Evolutionary conservation across 2,797 vertebrate genomes (phyloP), one percentile per base, ranked within the genome.

Genomic region (Myotis myotis): DNA sequence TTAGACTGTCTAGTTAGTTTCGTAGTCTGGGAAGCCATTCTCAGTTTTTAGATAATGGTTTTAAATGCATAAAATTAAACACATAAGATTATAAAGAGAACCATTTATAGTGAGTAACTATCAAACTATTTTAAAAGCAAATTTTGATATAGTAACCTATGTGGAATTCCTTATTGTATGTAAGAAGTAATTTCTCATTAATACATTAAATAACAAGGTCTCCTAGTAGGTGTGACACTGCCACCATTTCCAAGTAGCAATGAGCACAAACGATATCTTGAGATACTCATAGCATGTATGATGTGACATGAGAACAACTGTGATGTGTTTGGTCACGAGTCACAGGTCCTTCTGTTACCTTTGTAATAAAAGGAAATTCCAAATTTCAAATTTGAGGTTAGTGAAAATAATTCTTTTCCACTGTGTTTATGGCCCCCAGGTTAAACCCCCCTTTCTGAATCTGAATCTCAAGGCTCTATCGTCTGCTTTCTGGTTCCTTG

Each of bases 51-150:
- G 87, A 83, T 90, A 80, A 51, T 91, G 23, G 53, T 74, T 95
- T 95, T 78, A 88, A 87, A 89, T 94, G 66, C 13, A 49, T 80
- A 76, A 93, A 92, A 81, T n/a, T 72, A 89, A 96, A 71, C 28
- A 64, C 5, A 41, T 33, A 72, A 30, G 25, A 30, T 92, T 83
- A 49, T 15, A 88, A 83, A 92, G 86, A 53, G 44, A 79, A 20
- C 44, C 23, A n/a, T 90, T 89, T 91, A 36, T 95, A 53, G 38
- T 76, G 62, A 86, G 30, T 89, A 79, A 28, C 49, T 57, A 60
- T 83, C 20, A 88, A 92, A 80, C 33, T 89, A 76, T 79, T 79
- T 89, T 68, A 89, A 93, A 91, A 93, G n/a, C 22, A 91, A 60
- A 95, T 83, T 92, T 96, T 89, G 57, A 49, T 88, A 33, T 20